These are phyloP conservation scores for Parapristionchus giblindavisi DNA, from an alignment of 2,888 invertebrate species.

Conservation along the genomic window DNA sequence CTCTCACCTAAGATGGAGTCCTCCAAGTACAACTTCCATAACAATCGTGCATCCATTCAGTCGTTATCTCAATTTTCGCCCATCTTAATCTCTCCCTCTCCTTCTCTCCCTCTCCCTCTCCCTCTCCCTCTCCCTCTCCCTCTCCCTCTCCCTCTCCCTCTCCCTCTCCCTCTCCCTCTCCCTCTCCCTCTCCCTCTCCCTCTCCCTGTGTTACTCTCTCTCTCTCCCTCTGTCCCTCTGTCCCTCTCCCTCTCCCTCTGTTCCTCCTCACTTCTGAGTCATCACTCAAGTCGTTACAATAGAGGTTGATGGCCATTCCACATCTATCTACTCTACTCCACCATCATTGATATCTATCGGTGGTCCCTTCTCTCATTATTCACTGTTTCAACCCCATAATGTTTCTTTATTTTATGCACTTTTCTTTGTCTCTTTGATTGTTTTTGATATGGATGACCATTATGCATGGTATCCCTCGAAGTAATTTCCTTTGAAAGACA, in stretches of 20 bases:
- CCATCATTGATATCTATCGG: neutral
- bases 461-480: too few relatives aligned
- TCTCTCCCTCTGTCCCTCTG: neutral
- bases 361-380: neutral
- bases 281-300: too few relatives aligned
- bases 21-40: neutral
- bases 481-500: too few relatives aligned
- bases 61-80: neutral
- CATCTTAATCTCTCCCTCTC: slow-evolving; percentile 9
- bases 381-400: neutral
- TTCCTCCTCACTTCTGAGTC: neutral
- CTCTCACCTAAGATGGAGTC: neutral
- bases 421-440: neutral
- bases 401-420: neutral
- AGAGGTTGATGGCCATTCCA: neutral
- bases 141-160: neutral
- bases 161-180: slow-evolving; percentile 15
- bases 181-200: neutral
- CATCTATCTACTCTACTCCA: neutral
- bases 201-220: neutral
- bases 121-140: slow-evolving; percentile 15
- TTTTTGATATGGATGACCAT: too few relatives aligned
- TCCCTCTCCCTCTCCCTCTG: neutral
- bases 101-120: neutral
- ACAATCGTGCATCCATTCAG: neutral